Evolutionary conservation across 2,888 invertebrate species (phyloP), one percentile per base, ranked within the genome.

Genomic region (Ephialtes manifestator): DNA sequence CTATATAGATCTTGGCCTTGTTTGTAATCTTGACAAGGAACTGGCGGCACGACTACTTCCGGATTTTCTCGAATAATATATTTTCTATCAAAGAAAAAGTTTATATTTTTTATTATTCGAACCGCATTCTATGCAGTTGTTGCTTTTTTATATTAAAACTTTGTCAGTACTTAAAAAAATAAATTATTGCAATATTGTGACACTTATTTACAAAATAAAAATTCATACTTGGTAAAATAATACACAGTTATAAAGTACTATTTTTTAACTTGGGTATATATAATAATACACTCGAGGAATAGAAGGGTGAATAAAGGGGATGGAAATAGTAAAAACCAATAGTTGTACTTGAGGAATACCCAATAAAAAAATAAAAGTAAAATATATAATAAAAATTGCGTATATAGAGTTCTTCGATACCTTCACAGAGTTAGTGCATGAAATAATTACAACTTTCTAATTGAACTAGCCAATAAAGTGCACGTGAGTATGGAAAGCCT

Each of bases 1-100:
- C n/a, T n/a, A n/a, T n/a, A n/a, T n/a, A n/a, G n/a, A 82, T 97
- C 96, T 90, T 97, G 97, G 7, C 97, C 97, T 0, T 96, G 96
- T 85, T 95, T 95, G 91, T 95, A 95, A 86, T 95, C 94, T 0
- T 95, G 94, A 90, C 96, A 96, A 3, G 95, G 95, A 1, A 94
- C 94, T 93, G 81, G 86, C 1, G 85, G 58, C 15, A 85, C 85
- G 15, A 90, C 83, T 11, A 85, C 18, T n/a, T 76, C 77, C 31
- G 65, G 82, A 81, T 87, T 87, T 55, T 88, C 86, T 55, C 86
- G 85, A 48, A 60, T 82, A 31, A 81, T 77, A 60, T 81, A 79
- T 72, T 90, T 72, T 90, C 89, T 89, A 67, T 39, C 0, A 39
- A 28, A 79, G 1, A 39, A 65, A 35, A 7, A 35, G 35, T 2